These are phyloP conservation scores for Aldrovandia affinis DNA, from an alignment of 2,797 vertebrate genomes.

Conservation along the genomic window DNA sequence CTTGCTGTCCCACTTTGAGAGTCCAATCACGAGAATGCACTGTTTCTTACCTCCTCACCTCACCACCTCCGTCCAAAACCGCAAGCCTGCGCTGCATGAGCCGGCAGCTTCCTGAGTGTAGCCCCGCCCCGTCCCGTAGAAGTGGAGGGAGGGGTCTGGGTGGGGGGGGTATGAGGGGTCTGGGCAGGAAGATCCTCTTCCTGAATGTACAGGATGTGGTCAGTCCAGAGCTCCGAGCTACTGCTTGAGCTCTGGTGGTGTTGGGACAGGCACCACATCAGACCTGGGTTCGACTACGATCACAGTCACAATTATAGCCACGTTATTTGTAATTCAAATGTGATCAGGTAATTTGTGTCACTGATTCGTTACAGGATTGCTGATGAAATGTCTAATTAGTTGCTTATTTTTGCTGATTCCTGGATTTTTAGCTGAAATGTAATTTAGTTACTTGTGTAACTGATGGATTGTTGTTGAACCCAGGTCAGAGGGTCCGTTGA, in stretches of 20 bases:
- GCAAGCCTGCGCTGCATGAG: conserved; percentile 56
- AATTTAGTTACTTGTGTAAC: background rate
- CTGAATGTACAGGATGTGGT: conserved; percentile 71
- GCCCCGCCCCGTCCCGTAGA: conserved; percentile 2
- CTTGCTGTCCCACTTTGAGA: background rate
- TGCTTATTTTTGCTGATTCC: background rate
- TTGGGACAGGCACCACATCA: background rate
- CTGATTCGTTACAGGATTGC: background rate
- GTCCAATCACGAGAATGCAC: conserved; percentile 10
- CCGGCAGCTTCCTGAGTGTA: conserved; percentile 58
- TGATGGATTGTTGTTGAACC: background rate
- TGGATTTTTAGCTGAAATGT: background rate
- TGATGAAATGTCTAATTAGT: background rate
- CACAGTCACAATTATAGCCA: background rate
- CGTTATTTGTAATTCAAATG: background rate
- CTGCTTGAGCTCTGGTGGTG: background rate
- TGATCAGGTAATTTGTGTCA: background rate
- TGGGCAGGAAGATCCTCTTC: conserved; percentile 58
- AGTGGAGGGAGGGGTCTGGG: conserved; percentile 49
- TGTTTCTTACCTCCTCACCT: conserved; percentile 1
- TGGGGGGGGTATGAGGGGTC: conserved; percentile 32
- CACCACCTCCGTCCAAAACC: background rate
- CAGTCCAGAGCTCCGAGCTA: background rate
- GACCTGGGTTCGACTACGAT: background rate
- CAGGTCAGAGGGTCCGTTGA: background rate